Percentiles rank a stretch among this genome's conserved stretches.
phyloP scores from a whole-genome alignment of 2,113 vertebrate species.

The Ascaphus truei region DNA sequence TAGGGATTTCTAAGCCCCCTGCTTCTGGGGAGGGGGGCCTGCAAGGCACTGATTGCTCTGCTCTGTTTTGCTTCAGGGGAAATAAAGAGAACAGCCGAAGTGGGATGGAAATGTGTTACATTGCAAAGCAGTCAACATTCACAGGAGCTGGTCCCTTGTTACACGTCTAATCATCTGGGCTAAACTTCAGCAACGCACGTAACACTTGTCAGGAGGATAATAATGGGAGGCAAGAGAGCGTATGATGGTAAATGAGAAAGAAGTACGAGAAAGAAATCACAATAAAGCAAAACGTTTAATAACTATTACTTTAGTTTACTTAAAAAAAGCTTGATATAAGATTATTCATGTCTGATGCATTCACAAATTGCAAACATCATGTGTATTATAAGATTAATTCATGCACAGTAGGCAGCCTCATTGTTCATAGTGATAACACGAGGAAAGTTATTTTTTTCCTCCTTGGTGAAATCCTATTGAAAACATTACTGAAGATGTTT shows the following conservation, averaged over 20 bases:
- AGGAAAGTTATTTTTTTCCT: too few species aligned
- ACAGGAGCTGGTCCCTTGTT: not conserved
- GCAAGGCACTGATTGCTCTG: too few species aligned
- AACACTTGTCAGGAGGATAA: not conserved
- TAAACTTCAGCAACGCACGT: not conserved
- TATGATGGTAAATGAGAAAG: not conserved
- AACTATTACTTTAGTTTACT: not conserved
- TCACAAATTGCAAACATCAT: too few species aligned
- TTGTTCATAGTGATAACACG: too few species aligned
- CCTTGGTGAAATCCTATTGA: too few species aligned
- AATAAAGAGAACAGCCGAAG: not conserved
- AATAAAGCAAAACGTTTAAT: not conserved
- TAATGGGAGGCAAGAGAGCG: not conserved
- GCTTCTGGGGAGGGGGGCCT: too few species aligned
- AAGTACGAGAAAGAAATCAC: not conserved
- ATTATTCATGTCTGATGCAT: too few species aligned
- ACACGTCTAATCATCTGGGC: not conserved
- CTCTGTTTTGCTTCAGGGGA: not conserved
- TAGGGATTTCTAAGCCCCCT: too few species aligned
- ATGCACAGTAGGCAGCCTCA: too few species aligned
- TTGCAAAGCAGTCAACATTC: not conserved
- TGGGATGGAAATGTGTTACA: not conserved
- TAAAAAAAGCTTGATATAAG: too few species aligned
- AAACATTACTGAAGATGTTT: too few species aligned
- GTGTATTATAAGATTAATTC: too few species aligned